phyloP scores from a whole-genome alignment of 2,888 invertebrate genomes.

The Xestia c-nigrum region DNA sequence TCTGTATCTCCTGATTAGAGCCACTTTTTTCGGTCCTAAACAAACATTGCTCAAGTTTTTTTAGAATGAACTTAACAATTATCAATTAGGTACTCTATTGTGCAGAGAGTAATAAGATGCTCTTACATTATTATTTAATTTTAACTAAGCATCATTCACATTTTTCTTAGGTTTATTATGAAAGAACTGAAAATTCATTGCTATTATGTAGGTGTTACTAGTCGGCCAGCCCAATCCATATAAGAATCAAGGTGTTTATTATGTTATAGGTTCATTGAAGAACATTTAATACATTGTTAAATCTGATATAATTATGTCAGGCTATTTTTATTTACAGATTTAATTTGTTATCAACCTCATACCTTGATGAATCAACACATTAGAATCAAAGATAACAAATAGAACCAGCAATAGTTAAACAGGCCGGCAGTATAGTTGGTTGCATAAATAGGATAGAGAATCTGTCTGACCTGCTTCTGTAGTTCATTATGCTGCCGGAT shows the following conservation, averaged over 20 bases:
- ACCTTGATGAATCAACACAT: background rate
- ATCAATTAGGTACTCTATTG: background rate
- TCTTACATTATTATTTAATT: conserved; percentile 3
- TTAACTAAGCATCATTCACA: conserved; percentile 1
- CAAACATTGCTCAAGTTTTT: conserved; percentile 15
- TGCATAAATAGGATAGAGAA: background rate
- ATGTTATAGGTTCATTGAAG: background rate
- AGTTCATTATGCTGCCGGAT: conserved; percentile 97
- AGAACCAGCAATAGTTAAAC: background rate
- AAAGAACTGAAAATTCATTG: too few relatives aligned
- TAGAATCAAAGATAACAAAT: background rate
- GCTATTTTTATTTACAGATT: background rate
- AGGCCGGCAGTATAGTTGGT: background rate
- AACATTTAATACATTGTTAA: background rate
- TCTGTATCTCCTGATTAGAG: conserved; percentile 37
- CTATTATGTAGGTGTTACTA: background rate
- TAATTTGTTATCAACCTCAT: background rate
- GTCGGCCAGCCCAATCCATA: background rate
- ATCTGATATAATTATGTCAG: background rate
- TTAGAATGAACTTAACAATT: background rate
- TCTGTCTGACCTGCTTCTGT: conserved; percentile 90
- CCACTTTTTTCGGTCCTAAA: conserved; percentile 8
- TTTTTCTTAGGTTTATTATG: background rate
- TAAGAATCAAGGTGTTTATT: background rate
- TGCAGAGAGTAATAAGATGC: background rate